Conservation (phyloP, 2,113 vertebrate genomes). For the Blennius ocellaris region DNA sequence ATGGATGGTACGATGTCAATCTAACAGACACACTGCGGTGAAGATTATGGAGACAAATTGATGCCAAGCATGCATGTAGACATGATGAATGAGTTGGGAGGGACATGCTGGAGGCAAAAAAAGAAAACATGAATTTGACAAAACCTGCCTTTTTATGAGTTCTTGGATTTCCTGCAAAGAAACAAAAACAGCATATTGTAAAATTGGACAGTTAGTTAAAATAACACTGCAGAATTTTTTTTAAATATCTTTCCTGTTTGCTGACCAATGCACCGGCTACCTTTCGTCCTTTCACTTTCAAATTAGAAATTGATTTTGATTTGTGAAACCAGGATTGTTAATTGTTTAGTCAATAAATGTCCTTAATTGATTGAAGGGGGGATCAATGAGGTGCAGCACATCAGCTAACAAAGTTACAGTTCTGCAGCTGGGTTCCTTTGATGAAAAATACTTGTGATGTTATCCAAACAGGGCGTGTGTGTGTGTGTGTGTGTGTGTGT, state of each 20-base stretch:
- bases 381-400: background rate
- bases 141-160: conserved; percentile 80
- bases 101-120: background rate
- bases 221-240: background rate
- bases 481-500: too few species aligned
- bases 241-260: conserved; percentile 11
- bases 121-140: background rate
- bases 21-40: conserved; percentile 1
- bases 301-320: conserved; percentile 71
- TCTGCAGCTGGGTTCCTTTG: background rate
- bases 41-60: background rate
- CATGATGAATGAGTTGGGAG: conserved; percentile 5
- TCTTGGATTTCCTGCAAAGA: conserved; percentile 83
- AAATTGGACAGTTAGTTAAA: background rate
- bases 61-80: conserved; percentile 8
- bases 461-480: too few species aligned
- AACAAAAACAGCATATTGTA: conserved; percentile 8
- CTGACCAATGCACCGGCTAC: conserved; percentile 18
- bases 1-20: conserved; percentile 16
- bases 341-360: conserved; percentile 59
- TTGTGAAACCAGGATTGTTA: conserved; percentile 35
- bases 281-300: conserved; percentile 38
- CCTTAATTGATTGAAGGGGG: conserved; percentile 54
- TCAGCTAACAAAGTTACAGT: background rate
- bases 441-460: background rate